Evolutionary conservation across 2,113 vertebrate genomes (phyloP).

Genomic region (Cololabis saira): DNA sequence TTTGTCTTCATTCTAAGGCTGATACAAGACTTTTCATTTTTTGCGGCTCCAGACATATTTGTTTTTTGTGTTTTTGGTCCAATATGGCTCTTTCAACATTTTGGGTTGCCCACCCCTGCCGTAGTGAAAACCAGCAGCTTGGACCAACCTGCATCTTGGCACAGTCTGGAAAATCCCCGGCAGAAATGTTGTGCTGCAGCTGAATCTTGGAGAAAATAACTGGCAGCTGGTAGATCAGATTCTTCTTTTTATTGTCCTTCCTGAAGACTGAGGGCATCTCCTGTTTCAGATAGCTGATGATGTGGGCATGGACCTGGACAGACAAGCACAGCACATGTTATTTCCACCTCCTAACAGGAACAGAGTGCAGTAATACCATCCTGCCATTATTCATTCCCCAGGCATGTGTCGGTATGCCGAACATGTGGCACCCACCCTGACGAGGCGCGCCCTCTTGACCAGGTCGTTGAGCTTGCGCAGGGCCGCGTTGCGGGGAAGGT

Average conservation of each 20-base stretch:
- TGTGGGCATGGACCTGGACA: conserved; percentile 90
- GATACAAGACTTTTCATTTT: too few species aligned
- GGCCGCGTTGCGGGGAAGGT: conserved; percentile 90
- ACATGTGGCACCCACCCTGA: conserved; percentile 82
- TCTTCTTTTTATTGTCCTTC: conserved; percentile 93
- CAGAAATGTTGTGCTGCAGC: conserved; percentile 90
- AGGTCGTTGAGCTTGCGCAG: conserved; percentile 93
- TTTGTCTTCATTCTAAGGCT: too few species aligned
- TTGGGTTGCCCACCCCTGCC: too few species aligned
- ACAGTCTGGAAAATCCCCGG: conserved; percentile 92
- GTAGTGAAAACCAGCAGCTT: background rate
- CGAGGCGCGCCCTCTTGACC: conserved; percentile 90
- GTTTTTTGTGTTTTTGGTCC: too few species aligned
- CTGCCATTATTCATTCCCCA: background rate
- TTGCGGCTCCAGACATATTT: too few species aligned
- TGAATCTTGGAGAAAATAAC: conserved; percentile 92
- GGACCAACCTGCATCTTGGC: conserved; percentile 90
- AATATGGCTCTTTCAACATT: too few species aligned
- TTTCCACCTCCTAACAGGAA: background rate
- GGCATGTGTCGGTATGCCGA: background rate
- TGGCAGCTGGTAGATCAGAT: conserved; percentile 89
- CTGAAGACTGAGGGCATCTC: conserved; percentile 94
- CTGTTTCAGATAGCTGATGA: conserved; percentile 91
- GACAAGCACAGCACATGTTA: background rate
- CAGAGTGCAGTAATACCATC: background rate